Evolutionary conservation across 2,113 vertebrate species (phyloP), one percentile per base, ranked within the genome.

Genomic region (Cynoglossus semilaevis): DNA sequence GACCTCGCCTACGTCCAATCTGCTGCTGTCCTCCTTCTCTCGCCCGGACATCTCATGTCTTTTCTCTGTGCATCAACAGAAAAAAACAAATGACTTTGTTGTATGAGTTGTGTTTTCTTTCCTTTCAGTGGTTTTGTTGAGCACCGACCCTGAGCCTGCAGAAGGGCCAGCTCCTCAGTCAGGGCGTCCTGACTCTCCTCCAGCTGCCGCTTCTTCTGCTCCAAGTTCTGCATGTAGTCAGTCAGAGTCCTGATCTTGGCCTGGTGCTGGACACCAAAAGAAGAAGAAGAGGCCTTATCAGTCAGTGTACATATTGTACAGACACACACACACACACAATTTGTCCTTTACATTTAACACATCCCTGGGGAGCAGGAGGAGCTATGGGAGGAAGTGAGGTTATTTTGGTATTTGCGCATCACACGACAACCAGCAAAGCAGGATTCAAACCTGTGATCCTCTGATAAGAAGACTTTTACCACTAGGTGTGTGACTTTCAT

Each of bases 161-260:
- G 83, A 55, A 92, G 94, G 63, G 92, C 90, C 54, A 96, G 88
- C 50, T 96, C 94, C 67, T 96, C 94, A 0, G 87, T 93, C 48
- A 96, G 91, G 0, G 90, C 89, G 54, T 96, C 94, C 78, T 94
- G 94, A 15, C 88, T 91, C 81, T 96, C 93, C 69, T 97, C 95
- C 84, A 96, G 89, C 70, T 94, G 93, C 60, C 94, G 90, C 81
- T 92, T 90, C 91, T 93, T 94, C 85, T 96, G 94, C 70, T 98
- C 94, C 91, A 95, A 90, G 67, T 94, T 96, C 80, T 95, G 94
- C 93, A 94, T 94, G 87, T 95, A 94, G 86, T 96, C 95, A 0
- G 93, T 97, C 72, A 96, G 88, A 64, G 94, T 96, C 66, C 92
- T 94, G 79, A 96, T 96, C 92, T 97, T 98, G 22, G 93, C 95